phyloP scores from a whole-genome alignment of 2,888 invertebrate genomes.

The Lasioglossum villosulum region DNA sequence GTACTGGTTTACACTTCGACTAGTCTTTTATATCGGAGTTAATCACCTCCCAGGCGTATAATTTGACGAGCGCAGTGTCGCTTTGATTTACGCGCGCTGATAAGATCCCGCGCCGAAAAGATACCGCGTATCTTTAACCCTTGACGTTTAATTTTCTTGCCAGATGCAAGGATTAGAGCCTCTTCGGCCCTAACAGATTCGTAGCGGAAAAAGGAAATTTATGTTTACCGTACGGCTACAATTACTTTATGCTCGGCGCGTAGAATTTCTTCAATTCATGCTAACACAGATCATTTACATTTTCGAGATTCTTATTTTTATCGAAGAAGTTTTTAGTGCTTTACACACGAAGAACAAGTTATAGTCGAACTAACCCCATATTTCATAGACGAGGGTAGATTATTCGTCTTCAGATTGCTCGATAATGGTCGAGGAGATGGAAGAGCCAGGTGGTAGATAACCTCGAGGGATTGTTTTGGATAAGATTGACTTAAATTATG shows the following conservation, averaged over 20 bases:
- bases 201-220: neutral
- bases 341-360: neutral
- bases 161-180: neutral
- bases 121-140: neutral
- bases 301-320: neutral
- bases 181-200: neutral
- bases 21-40: slow-evolving; percentile 29
- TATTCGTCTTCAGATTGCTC: neutral
- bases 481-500: slow-evolving; percentile 31
- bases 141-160: neutral
- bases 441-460: slow-evolving; percentile 13
- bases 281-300: neutral
- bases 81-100: neutral
- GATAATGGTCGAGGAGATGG: neutral
- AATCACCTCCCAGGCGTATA: slow-evolving; percentile 10
- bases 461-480: slow-evolving; percentile 15
- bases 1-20: slow-evolving; percentile 10
- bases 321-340: neutral
- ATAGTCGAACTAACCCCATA: neutral
- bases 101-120: neutral
- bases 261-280: neutral
- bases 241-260: neutral
- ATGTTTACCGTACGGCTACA: neutral
- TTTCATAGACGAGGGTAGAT: neutral
- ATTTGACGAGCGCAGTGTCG: neutral